Evolutionary conservation across 2,797 vertebrate genomes (phyloP).

Genomic region (Sebastes steindachneri): DNA sequence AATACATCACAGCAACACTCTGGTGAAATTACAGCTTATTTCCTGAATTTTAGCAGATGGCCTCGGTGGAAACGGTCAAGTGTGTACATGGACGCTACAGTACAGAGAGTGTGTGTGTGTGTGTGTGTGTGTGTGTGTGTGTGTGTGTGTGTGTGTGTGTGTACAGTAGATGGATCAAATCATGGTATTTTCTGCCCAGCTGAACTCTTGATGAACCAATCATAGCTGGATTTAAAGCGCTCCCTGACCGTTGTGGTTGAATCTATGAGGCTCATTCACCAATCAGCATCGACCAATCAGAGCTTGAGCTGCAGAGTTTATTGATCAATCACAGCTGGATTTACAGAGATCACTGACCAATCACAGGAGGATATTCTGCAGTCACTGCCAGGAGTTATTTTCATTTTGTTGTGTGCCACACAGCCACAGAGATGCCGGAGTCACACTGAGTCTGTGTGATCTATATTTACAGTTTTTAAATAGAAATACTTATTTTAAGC

Average conservation of each 20-base stretch:
- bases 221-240: constrained; percentile 38
- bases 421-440: background rate
- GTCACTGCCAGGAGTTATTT: constrained; percentile 4
- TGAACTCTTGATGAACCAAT: constrained; percentile 36
- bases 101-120: background rate
- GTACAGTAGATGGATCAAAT: background rate
- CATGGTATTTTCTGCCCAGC: background rate
- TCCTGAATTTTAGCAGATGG: constrained; percentile 4
- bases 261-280: background rate
- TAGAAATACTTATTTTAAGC: background rate
- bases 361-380: constrained; percentile 31
- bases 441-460: background rate
- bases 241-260: constrained; percentile 1
- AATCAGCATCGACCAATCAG: constrained; percentile 24
- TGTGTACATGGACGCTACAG: background rate
- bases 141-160: background rate
- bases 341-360: constrained; percentile 33
- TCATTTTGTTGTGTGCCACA: background rate
- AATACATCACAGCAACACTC: constrained; percentile 6
- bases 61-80: constrained; percentile 22
- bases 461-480: background rate
- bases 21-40: background rate
- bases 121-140: background rate
- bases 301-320: constrained; percentile 2
- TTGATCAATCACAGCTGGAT: constrained; percentile 47